Conservation (phyloP, 2,888 invertebrate species). For the Pristionchus mayeri region DNA sequence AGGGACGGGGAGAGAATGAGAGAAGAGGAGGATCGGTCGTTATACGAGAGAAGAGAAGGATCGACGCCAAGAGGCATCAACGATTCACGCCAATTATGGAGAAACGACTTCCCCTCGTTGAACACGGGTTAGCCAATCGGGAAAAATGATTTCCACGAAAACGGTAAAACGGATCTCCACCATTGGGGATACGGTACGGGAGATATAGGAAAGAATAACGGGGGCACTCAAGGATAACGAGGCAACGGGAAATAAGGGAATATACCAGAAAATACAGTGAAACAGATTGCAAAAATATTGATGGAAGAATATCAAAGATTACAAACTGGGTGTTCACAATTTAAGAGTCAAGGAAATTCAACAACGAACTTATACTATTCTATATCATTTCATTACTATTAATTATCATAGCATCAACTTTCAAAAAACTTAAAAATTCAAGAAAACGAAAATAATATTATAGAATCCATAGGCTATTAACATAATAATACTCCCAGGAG, state of each 20-base stretch:
- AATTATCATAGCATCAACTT: not conserved
- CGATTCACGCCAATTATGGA: not conserved
- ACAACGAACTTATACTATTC: not conserved
- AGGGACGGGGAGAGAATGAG: too few relatives aligned
- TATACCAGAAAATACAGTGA: not conserved
- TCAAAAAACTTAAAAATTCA: not conserved
- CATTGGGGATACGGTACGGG: constrained; percentile 7
- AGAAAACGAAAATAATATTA: constrained; percentile 31
- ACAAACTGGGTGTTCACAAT: not conserved
- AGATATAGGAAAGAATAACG: not conserved
- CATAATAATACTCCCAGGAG: not conserved
- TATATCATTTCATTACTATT: constrained; percentile 25
- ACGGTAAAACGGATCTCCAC: constrained; percentile 23
- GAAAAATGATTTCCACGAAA: not conserved
- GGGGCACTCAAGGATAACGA: not conserved
- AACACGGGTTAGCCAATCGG: constrained; percentile 43
- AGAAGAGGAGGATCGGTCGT: constrained; percentile 22
- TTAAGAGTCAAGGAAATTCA: not conserved
- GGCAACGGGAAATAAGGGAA: constrained; percentile 7
- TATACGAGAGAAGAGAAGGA: constrained; percentile 38
- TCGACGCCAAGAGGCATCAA: constrained; percentile 39
- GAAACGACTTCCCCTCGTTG: constrained; percentile 40
- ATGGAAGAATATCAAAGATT: constrained; percentile 1
- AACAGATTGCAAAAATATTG: not conserved
- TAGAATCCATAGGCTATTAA: not conserved